phyloP scores from a whole-genome alignment of 2,797 vertebrate genomes.

The Centroberyx gerrardi region DNA sequence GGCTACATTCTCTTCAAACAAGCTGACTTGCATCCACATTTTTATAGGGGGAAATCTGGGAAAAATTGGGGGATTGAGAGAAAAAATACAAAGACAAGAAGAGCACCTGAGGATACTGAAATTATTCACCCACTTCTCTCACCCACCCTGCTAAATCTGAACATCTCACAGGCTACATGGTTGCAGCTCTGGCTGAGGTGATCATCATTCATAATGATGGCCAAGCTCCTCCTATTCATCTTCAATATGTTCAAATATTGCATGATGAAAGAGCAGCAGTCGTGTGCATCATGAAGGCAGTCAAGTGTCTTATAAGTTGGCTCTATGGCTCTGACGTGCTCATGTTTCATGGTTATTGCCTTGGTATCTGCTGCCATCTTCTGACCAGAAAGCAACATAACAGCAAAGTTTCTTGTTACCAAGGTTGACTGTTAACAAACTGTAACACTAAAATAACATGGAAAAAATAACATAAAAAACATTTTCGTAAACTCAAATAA shows the following conservation, averaged over 20 bases:
- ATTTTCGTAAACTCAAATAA: too few species aligned
- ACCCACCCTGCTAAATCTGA: neutral
- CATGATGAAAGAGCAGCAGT: neutral
- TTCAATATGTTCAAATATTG: neutral
- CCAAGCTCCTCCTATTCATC: too few species aligned
- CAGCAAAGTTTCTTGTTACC: slow-evolving; percentile 15
- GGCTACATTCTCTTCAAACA: neutral
- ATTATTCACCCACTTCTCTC: neutral
- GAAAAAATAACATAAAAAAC: too few species aligned
- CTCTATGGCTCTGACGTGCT: neutral
- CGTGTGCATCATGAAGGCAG: neutral
- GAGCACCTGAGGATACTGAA: neutral
- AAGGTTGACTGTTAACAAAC: too few species aligned
- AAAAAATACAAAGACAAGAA: neutral
- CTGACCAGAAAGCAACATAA: slow-evolving; percentile 16
- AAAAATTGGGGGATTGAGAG: neutral
- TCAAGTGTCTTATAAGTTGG: neutral
- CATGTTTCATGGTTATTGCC: neutral
- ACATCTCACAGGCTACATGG: neutral
- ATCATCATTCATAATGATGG: neutral
- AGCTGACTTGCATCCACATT: neutral
- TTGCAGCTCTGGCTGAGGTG: neutral
- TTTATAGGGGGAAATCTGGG: too few species aligned
- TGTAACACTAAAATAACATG: too few species aligned
- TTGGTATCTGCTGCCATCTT: slow-evolving; percentile 51